Percentiles rank a stretch among this genome's conserved stretches.
Conservation (phyloP, 2,888 invertebrate species). For the Thecophora atra region DNA sequence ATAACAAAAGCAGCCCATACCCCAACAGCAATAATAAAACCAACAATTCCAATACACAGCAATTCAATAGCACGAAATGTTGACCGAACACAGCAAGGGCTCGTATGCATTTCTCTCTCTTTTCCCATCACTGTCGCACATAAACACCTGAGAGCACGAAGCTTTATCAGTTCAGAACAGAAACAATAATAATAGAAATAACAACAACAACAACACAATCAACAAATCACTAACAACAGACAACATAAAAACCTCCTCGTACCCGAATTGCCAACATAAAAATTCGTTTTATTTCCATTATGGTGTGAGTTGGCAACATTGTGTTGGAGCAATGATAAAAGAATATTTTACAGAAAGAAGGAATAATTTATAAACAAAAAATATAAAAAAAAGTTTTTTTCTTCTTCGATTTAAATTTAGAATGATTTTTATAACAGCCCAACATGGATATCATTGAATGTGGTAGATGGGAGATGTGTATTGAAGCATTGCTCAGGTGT, state of each 20-base stretch:
- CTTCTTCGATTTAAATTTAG: slow-evolving; percentile 12
- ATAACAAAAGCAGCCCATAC: not conserved
- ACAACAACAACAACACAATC: not conserved
- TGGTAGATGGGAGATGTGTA: not conserved
- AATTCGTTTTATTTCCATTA: slow-evolving; percentile 15
- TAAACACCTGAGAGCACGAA: not conserved
- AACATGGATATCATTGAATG: not conserved
- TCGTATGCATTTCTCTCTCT: not conserved
- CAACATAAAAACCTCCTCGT: slow-evolving; percentile 12
- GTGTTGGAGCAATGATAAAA: not conserved
- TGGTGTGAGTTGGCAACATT: slow-evolving; percentile 5
- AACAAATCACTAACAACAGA: slow-evolving; percentile 4
- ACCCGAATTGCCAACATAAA: slow-evolving; percentile 23
- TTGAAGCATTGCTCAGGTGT: not conserved
- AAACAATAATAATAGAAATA: not conserved
- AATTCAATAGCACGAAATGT: not conserved
- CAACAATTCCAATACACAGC: not conserved
- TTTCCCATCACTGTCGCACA: not conserved
- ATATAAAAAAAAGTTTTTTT: too few species aligned
- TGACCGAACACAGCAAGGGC: not conserved
- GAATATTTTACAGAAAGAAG: slow-evolving; percentile 7
- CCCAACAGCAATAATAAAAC: not conserved
- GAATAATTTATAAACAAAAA: too few species aligned
- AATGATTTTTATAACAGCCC: not conserved
- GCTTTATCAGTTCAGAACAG: not conserved